Base-by-base conservation (phyloP, 2,113 vertebrate species). In the Gymnobelideus leadbeateri region DNA sequence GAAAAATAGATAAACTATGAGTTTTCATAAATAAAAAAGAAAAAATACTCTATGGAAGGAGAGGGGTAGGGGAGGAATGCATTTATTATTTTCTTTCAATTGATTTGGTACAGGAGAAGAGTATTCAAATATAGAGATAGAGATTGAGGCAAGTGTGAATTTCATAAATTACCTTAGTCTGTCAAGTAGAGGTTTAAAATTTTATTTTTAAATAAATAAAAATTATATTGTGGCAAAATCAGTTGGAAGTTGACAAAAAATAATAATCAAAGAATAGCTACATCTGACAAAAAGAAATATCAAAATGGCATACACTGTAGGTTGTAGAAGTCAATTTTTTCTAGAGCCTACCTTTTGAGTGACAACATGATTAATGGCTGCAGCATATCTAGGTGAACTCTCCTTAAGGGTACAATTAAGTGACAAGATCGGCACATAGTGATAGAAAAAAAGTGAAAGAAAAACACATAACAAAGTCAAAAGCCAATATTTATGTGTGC, bases 281-380 rank as follows among this genome's bases (percentile, higher is more conserved):
- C 31, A 52, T 19, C 14, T 94, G 61, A 37, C 19, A 92, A 43
- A 91, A 28, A 91, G 51, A 91, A 96, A 77, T 91, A 94, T n/a
- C 26, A 92, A 84, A 77, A 77, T 23, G 21, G 11, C 24, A 37
- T 37, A 26, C 28, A 46, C 90, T 92, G 68, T 52, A 68, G 31
- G 52, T 53, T 68, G 28, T 47, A 54, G 89, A 92, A 16, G 10
- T 92, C 23, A 43, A 9, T 89, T 89, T 89, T 52, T 89, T 49
- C 89, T 89, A 49, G 84, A 89, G 46, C 46, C 47, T 89, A 25
- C 89, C 43, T 68, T 89, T 49, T 89, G 89, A 89, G 12, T 89
- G 89, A 49, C 89, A 89, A 49, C 89, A 89, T 46, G n/a, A 37
- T 89, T 89, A 25, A 46, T 49, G 47, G 89, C 8, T 89, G 10